These are phyloP conservation scores for Nothoprocta pentlandii DNA, from an alignment of 2,113 vertebrate species.

Conservation along the genomic window DNA sequence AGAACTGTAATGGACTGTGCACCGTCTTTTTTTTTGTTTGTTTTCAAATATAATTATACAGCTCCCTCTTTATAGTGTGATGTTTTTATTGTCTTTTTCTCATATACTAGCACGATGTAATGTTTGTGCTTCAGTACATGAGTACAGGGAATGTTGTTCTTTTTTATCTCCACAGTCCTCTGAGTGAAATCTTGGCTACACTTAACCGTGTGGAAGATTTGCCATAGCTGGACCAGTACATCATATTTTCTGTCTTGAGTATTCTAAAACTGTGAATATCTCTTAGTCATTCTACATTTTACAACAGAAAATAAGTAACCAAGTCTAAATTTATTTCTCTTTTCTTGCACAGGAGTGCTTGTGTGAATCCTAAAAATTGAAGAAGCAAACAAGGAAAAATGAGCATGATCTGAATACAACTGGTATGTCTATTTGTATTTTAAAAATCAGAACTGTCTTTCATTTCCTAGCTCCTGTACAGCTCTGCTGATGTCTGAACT, in stretches of 20 bases:
- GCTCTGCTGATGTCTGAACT: not conserved
- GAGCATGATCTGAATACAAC: not conserved
- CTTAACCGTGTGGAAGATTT: not conserved
- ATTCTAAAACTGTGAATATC: not conserved
- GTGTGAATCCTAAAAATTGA: not conserved
- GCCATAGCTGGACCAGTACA: not conserved
- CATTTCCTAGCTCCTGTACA: not conserved
- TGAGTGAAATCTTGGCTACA: not conserved
- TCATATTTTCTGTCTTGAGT: not conserved
- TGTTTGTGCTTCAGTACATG: not conserved
- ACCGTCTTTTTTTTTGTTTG: not conserved
- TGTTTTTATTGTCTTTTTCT: not conserved
- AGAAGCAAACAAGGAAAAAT: not conserved
- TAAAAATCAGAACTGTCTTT: not conserved
- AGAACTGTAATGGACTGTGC: not conserved
- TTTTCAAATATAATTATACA: not conserved
- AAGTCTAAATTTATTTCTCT: not conserved
- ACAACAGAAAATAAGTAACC: not conserved
- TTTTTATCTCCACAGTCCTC: not conserved
- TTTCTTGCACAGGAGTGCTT: not conserved
- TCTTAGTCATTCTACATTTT: not conserved
- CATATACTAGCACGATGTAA: not conserved
- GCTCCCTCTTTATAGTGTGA: not conserved
- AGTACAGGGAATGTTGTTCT: not conserved
- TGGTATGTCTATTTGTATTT: not conserved